Conservation (phyloP, 2,797 vertebrate genomes). For the Leptatherina wallacei region DNA sequence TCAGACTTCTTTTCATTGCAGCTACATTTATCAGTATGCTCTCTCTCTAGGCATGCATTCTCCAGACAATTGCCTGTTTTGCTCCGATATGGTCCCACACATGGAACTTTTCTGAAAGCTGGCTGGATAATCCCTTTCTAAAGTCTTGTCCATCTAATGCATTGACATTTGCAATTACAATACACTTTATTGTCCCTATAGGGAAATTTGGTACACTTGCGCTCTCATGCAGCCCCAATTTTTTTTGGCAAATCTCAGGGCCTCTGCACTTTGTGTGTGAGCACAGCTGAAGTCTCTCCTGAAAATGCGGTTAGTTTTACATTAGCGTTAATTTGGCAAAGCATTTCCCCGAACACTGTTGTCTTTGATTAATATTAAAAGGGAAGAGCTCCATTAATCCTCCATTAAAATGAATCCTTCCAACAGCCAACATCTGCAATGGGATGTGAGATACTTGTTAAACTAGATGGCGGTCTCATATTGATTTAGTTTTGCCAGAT, state of each 20-base stretch:
- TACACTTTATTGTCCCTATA: too few species aligned
- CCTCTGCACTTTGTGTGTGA: not conserved
- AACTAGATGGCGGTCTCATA: slow-evolving; percentile 14
- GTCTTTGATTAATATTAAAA: slow-evolving; percentile 48
- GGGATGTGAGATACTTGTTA: slow-evolving; percentile 33
- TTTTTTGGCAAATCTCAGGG: not conserved
- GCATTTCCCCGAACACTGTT: slow-evolving; percentile 22
- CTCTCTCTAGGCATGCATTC: not conserved
- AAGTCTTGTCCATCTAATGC: not conserved
- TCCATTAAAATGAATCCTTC: slow-evolving; percentile 27
- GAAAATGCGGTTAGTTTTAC: slow-evolving; percentile 32
- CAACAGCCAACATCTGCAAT: not conserved
- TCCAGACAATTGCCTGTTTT: not conserved
- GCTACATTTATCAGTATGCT: not conserved
- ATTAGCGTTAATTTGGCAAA: slow-evolving; percentile 30
- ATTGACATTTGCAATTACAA: not conserved
- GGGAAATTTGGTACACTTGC: too few species aligned
- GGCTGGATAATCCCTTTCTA: not conserved
- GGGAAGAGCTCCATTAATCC: slow-evolving; percentile 39
- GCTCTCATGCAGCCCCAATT: not conserved
- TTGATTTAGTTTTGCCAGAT: slow-evolving; percentile 22
- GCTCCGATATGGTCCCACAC: not conserved
- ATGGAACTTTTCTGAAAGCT: not conserved
- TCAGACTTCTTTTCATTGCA: not conserved
- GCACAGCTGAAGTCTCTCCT: not conserved